A percentile compares a stretch with the other conserved stretches of the same genome.
Evolutionary conservation across 92 coral and sea anemone species (phyloP).

Genomic region (Isaurus tuberculatus): DNA sequence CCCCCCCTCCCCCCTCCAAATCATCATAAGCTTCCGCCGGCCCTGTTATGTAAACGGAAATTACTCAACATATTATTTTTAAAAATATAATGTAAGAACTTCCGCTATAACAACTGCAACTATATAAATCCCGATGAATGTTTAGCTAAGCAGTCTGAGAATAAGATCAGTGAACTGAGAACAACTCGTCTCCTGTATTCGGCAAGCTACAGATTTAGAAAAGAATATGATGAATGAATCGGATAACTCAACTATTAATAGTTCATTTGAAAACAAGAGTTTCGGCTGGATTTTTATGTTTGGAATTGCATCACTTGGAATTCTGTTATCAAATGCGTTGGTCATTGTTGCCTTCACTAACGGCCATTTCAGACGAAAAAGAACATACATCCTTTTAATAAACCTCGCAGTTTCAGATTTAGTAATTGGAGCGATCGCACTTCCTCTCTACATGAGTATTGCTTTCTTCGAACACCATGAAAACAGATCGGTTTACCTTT

Average conservation of each 20-base stretch:
- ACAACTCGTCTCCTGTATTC: too few species aligned
- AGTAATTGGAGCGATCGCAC: constrained; percentile 58
- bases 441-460: constrained; percentile 55
- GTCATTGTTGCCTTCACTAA: constrained; percentile 52
- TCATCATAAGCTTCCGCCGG: too few species aligned
- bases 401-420: constrained; percentile 60
- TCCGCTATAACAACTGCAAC: too few species aligned
- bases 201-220: neutral
- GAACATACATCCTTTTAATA: constrained; percentile 38
- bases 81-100: too few species aligned
- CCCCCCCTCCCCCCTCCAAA: too few species aligned
- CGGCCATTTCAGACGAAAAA: constrained; percentile 40
- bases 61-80: too few species aligned
- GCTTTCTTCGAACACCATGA: constrained; percentile 25
- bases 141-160: too few species aligned
- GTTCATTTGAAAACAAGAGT: neutral
- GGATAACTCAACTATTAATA: neutral
- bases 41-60: too few species aligned
- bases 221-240: neutral
- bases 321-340: constrained; percentile 46
- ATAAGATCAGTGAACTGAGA: too few species aligned
- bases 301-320: constrained; percentile 29
- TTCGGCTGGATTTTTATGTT: constrained; percentile 45
- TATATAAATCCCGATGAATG: too few species aligned
- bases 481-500: constrained; percentile 14